Evolutionary conservation across 1,140 invertebrate species (phyloP).

Genomic region (Caenorhabditis latens): DNA sequence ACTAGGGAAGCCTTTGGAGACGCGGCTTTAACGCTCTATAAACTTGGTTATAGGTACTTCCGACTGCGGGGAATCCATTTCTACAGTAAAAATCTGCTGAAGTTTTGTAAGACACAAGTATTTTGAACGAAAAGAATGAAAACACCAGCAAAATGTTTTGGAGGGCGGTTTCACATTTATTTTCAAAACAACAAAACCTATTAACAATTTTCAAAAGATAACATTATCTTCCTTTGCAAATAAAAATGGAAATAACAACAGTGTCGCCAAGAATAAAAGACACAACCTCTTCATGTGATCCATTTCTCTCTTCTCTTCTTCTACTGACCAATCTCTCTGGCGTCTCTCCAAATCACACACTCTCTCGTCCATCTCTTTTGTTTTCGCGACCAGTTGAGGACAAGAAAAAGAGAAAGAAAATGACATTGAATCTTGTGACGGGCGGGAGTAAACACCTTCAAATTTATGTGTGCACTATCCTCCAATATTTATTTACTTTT

Average conservation of each 20-base stretch:
- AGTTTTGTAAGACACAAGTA: no score
- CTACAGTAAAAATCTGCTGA: no score
- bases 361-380: neutral
- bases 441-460: conserved; percentile 43
- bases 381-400: neutral
- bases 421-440: conserved; percentile 38
- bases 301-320: neutral
- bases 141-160: no score
- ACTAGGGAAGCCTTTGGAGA: no score
- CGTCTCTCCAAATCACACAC: neutral
- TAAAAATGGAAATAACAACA: conserved; percentile 11
- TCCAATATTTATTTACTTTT: conserved; percentile 20
- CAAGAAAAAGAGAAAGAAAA: neutral
- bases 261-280: neutral
- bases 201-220: neutral
- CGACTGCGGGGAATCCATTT: no score
- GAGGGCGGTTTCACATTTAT: no score
- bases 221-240: neutral
- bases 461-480: conserved; percentile 6
- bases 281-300: conserved; percentile 5
- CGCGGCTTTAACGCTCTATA: no score
- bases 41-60: no score
- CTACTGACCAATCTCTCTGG: conserved; percentile 19
- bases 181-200: no score
- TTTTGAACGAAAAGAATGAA: no score